Evolutionary conservation across 1,140 invertebrate genomes (phyloP).

Genomic region (Chrysomallon squamiferum): DNA sequence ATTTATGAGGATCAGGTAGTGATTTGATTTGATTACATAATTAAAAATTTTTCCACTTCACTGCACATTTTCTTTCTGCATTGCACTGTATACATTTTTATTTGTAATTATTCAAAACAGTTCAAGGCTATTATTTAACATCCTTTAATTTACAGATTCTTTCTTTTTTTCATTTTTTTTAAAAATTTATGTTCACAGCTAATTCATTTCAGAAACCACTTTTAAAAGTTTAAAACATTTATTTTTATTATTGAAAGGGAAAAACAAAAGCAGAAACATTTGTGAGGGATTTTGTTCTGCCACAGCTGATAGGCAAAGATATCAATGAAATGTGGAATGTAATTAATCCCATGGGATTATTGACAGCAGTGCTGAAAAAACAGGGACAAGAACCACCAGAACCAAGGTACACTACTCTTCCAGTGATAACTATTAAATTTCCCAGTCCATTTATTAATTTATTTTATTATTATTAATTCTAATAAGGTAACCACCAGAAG

Average conservation of each 20-base stretch:
- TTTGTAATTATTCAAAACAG: too few species aligned
- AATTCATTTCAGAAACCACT: too few species aligned
- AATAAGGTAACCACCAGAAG: too few species aligned
- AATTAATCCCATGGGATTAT: slow-evolving; percentile 75
- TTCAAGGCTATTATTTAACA: too few species aligned
- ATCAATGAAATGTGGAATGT: slow-evolving; percentile 80
- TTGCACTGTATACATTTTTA: too few species aligned
- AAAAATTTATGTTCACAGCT: too few species aligned
- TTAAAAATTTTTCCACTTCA: not conserved
- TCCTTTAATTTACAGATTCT: too few species aligned
- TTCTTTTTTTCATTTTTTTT: too few species aligned
- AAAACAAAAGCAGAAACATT: slow-evolving; percentile 74
- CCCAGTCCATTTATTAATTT: not conserved
- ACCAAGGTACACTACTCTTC: slow-evolving; percentile 66
- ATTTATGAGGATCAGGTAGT: slow-evolving; percentile 64
- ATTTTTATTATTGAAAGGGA: slow-evolving; percentile 54
- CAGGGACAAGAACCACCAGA: slow-evolving; percentile 70
- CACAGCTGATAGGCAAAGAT: slow-evolving; percentile 81
- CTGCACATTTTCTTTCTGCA: too few species aligned
- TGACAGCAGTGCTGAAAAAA: slow-evolving; percentile 71
- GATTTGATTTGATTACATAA: not conserved
- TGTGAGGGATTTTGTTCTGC: slow-evolving; percentile 85
- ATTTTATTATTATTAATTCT: too few species aligned
- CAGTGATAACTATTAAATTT: not conserved
- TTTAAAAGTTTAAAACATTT: too few species aligned